phyloP scores from a whole-genome alignment of 92 coral and sea anemone genomes.

The Epizoanthus scotinus region DNA sequence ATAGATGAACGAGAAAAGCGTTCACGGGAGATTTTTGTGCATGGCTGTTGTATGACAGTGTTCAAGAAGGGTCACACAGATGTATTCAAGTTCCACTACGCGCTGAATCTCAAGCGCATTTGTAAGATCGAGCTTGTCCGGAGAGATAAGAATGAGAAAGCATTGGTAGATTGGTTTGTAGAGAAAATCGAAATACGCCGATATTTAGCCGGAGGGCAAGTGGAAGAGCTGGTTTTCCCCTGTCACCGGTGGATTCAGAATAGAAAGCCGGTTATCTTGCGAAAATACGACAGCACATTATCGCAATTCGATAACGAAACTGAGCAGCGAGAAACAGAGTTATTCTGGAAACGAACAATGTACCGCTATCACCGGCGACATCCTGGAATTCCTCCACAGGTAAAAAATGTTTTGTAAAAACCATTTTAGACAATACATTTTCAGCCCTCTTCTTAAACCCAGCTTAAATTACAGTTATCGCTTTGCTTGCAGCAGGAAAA shows the following conservation, averaged over 20 bases:
- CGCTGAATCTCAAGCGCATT: slow-evolving; percentile 66
- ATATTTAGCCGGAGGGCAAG: slow-evolving; percentile 61
- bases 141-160: slow-evolving; percentile 70
- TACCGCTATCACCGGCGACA: slow-evolving; percentile 82
- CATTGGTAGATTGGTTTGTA: slow-evolving; percentile 93
- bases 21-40: slow-evolving; percentile 71
- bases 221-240: slow-evolving; percentile 80
- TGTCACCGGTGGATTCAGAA: slow-evolving; percentile 93
- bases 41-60: slow-evolving; percentile 92
- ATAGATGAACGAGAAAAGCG: slow-evolving; percentile 81
- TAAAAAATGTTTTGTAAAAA: slow-evolving; percentile 9
- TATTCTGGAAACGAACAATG: slow-evolving; percentile 94
- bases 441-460: too few relatives aligned
- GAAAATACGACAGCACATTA: slow-evolving; percentile 69
- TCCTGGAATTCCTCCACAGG: slow-evolving; percentile 88
- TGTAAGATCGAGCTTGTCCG: slow-evolving; percentile 74
- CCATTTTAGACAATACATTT: too few relatives aligned
- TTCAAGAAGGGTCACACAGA: slow-evolving; percentile 97
- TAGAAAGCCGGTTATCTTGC: slow-evolving; percentile 64
- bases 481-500: too few relatives aligned
- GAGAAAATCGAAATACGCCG: slow-evolving; percentile 88
- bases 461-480: too few relatives aligned
- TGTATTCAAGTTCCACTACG: slow-evolving; percentile 66
- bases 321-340: slow-evolving; percentile 84
- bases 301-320: slow-evolving; percentile 85